Percentiles rank a stretch among this genome's conserved stretches.
Evolutionary conservation across 2,797 vertebrate species (phyloP).

Genomic region (Macropus fuliginosus): DNA sequence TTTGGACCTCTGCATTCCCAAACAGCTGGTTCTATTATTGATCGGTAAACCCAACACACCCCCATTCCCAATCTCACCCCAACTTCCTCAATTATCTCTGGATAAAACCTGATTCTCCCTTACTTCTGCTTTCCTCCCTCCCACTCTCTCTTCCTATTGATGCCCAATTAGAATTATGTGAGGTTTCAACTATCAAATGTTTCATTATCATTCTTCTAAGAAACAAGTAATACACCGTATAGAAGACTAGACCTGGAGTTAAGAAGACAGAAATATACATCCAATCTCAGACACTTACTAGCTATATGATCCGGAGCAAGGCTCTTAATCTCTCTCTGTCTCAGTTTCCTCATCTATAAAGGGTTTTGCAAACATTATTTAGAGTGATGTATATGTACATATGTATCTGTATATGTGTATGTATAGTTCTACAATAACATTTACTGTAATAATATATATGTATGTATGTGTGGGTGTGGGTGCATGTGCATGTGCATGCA

Average conservation of each 20-base stretch:
- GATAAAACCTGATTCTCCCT: background rate
- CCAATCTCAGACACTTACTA: background rate
- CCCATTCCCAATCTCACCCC: rapidly evolving
- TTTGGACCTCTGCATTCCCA: background rate
- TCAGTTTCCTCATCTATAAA: background rate
- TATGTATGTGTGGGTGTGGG: no score
- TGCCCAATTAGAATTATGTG: background rate
- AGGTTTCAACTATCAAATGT: background rate
- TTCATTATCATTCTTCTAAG: background rate
- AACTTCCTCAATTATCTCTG: background rate
- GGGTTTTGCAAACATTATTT: background rate
- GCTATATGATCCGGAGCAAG: background rate
- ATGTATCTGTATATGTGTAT: no score
- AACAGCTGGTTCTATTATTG: background rate
- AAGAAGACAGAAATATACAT: background rate
- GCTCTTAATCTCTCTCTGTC: background rate
- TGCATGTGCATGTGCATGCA: no score
- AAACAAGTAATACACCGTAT: background rate
- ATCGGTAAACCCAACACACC: background rate
- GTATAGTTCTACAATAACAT: no score
- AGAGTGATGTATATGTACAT: no score
- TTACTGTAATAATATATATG: no score
- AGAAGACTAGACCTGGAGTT: background rate
- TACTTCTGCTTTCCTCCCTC: background rate
- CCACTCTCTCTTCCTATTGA: background rate